phyloP scores from a whole-genome alignment of 2,113 vertebrate species.

The Syrmaticus mikado region DNA sequence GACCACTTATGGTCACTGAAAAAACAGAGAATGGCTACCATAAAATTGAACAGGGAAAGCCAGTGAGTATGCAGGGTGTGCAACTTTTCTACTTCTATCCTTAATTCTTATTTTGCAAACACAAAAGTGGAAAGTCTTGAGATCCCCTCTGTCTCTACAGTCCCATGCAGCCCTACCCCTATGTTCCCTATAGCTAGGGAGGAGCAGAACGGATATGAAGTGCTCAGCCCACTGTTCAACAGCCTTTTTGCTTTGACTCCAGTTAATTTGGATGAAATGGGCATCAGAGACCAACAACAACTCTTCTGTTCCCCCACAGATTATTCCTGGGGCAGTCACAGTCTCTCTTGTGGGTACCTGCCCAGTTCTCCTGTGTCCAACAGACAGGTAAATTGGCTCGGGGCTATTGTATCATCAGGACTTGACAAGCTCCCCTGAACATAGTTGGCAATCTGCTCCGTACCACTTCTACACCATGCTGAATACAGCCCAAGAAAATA shows the following conservation, averaged over 20 bases:
- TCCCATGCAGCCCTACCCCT: background rate
- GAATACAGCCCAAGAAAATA: background rate
- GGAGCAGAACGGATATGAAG: background rate
- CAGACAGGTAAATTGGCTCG: background rate
- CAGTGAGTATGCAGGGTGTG: background rate
- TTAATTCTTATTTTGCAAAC: background rate
- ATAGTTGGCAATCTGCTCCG: background rate
- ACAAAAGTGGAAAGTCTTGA: background rate
- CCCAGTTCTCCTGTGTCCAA: background rate
- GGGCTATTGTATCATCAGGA: background rate
- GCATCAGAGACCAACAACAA: background rate
- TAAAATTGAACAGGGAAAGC: background rate
- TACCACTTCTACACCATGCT: background rate
- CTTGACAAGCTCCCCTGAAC: background rate
- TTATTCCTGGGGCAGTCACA: background rate
- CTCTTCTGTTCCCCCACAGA: background rate
- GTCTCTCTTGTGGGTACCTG: background rate
- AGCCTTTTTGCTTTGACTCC: background rate
- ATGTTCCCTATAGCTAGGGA: background rate
- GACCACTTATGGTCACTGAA: background rate
- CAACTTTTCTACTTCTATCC: background rate
- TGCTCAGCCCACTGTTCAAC: background rate
- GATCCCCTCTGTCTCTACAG: background rate
- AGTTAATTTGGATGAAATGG: constrained; percentile 41
- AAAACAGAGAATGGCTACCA: background rate